Evolutionary conservation across 2,888 invertebrate genomes (phyloP), one percentile per base, ranked within the genome.

Genomic region (Timema podura): DNA sequence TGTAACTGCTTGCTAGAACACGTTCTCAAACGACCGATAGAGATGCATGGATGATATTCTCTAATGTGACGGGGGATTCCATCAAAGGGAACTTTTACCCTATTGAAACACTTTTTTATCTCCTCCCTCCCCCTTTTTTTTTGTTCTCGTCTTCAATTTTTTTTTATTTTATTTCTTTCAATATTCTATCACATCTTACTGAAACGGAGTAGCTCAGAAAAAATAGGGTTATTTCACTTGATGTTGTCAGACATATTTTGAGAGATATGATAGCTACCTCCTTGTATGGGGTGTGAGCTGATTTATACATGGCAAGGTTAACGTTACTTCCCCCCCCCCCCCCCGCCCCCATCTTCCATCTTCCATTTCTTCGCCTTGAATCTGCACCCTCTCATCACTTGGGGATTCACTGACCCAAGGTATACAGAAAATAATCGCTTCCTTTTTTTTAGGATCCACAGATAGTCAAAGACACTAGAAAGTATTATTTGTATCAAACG

Each of bases 181-280:
- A 61, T 61, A 61, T 61, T 61, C 61, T 9, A 61, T 61, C 61
- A 15, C 2, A 30, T 30, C 30, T 30, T 30, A 30, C 30, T 30
- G 30, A 30, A 30, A 30, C 30, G 30, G 30, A 30, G 30, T 30
- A 30, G 30, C 1, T 2, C 30, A 61, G 30, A 30, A 15, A 15
- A 61, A 45, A n/a, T 30, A 61, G 61, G 61, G 61, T 61, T 61
- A 45, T 61, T 61, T 61, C 61, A 61, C 61, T 61, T 61, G 61
- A 61, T 61, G 61, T 61, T 61, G 61, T 61, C 61, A 61, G 61
- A 61, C 61, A 61, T 61, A 61, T 61, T 61, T 30, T 61, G 61
- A 61, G 61, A 8, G 61, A 61, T 61, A 61, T 61, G 61, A 61
- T 61, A 61, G 11, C 61, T 45, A 30, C 30, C 45, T 8, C 61